Base-by-base conservation (phyloP, 2,888 invertebrate genomes). In the Volucella inanis region DNA sequence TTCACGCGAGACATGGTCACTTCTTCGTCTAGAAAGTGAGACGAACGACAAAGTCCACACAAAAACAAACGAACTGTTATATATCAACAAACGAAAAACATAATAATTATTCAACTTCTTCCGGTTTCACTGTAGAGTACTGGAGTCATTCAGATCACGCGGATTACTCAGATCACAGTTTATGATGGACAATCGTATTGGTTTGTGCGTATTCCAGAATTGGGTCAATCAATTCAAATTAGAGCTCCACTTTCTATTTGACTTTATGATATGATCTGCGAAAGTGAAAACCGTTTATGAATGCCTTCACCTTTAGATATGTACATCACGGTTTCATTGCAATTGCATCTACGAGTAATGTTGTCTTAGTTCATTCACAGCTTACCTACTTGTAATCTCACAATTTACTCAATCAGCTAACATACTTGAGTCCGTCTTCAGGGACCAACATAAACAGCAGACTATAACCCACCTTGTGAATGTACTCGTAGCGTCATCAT, bases 381-480 rank as follows among this genome's bases (percentile, higher is more conserved):
- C 50, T 70, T 45, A 31, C 50, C 62, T 45, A 31, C 6, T 31
- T 31, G 4, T 6, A 47, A 62, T 70, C 70, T 52, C 70, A 62
- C 62, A 41, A 54, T 52, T 22, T 14, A 49, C 59, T 54, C 67
- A 38, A 38, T 59, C 38, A 14, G 8, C 4, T 31, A n/a, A n/a
- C n/a, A n/a, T n/a, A 31, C 31, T 31, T 31, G 31, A 31, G 31
- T 6, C 31, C 31, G 31, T 31, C 31, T 31, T 31, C 6, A 31
- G 31, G 31, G 31, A 31, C 31, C 4, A 31, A 31, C 31, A 31
- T 31, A 31, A 31, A 45, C 15, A 49, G 31, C 12, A 22, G 47
- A 39, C 61, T 62, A 22, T 43, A 77, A 38, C 52, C 75, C 68
- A 75, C 55, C 76, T 68, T 81, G 76, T 22, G 55, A 6, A 31